phyloP scores from a whole-genome alignment of 2,888 invertebrate species.

The Agrochola lychnidis region DNA sequence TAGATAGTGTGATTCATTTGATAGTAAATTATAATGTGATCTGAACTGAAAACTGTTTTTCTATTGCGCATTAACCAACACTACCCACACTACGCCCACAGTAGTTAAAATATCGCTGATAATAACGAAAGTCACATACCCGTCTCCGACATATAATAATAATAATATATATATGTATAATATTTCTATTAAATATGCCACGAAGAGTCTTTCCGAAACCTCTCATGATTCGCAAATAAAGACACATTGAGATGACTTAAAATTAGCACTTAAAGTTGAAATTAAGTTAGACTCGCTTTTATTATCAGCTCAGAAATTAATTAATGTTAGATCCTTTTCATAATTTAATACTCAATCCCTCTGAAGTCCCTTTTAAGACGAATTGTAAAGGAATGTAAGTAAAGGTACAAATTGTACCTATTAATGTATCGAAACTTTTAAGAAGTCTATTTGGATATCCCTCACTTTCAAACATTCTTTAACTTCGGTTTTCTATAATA shows the following conservation, averaged over 20 bases:
- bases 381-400: constrained; percentile 59
- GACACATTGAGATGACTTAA: constrained; percentile 19
- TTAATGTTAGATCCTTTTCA: constrained; percentile 70
- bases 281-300: constrained; percentile 37
- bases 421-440: constrained; percentile 64
- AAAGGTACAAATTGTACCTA: constrained; percentile 58
- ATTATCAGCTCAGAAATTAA: constrained; percentile 63
- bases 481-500: constrained; percentile 69
- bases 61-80: too few species aligned
- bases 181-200: neutral
- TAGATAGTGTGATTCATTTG: too few species aligned
- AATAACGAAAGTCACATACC: too few species aligned
- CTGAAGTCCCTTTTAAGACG: constrained; percentile 55
- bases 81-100: too few species aligned
- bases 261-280: constrained; percentile 11
- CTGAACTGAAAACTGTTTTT: too few species aligned
- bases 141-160: too few species aligned
- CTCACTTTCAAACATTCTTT: constrained; percentile 69
- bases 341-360: constrained; percentile 60
- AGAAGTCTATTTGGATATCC: constrained; percentile 67
- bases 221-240: constrained; percentile 8
- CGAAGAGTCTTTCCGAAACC: neutral
- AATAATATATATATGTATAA: too few species aligned
- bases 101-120: too few species aligned
- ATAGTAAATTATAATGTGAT: too few species aligned